Evolutionary conservation across 2,888 invertebrate species (phyloP), one percentile per base, ranked within the genome.

Genomic region (Fragum fragum): DNA sequence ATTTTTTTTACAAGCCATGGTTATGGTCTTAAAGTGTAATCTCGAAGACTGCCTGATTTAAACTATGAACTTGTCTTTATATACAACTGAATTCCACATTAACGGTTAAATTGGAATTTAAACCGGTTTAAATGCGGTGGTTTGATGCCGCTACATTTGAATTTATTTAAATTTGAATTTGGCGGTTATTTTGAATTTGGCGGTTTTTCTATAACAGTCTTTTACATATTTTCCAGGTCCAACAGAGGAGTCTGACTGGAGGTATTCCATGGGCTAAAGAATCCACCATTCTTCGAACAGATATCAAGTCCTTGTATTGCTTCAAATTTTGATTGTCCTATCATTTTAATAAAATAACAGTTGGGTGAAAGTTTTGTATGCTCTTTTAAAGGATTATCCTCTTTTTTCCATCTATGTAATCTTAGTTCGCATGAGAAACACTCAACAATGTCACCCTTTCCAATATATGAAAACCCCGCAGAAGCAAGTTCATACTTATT

Each of bases 301-400:
- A 47, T 47, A 3, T 14, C n/a, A 18, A 9, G 6, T 9, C 47
- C 14, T 16, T 47, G 47, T 28, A 18, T 29, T 70, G 16, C 16
- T 29, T 14, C 23, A 29, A 53, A 21, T 28, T 53, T 9, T 21
- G 6, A 21, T n/a, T 59, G 71, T 75, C 74, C 75, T 47, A 79
- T 53, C 18, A 71, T 79, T 55, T 74, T 47, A 28, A 79, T 59
- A 71, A 79, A 79, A 63, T 61, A 55, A 74, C 79, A 79, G 36
- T 79, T 55, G 29, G 57, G 23, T 21, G 79, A 74, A 63, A 9
- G 23, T 5, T 7, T 7, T 57, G 5, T 72, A n/a, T 72, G 72
- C 39, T 72, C 72, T 57, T 7, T 72, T 1, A 16, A n/a, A 23
- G 59, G 57, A 36, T 72, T 26, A 32, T 72, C 72, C 7, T 18